Evolutionary conservation across 1,140 invertebrate species (phyloP).

Genomic region (Halictus rubicundus): DNA sequence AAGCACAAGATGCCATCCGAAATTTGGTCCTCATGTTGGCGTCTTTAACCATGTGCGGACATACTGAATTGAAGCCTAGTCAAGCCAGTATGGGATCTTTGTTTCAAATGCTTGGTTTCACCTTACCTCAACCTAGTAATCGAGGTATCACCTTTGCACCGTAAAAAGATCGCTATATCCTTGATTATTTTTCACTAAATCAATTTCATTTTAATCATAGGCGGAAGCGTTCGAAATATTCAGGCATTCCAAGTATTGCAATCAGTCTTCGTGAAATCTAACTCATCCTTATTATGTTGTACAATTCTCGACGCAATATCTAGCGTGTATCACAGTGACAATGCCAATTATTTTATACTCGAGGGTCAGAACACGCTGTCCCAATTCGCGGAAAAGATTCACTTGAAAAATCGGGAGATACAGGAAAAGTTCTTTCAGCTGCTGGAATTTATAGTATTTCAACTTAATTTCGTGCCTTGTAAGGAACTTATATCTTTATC

Average conservation of each 20-base stretch:
- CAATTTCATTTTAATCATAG: constrained; percentile 67
- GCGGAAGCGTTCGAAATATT: constrained; percentile 92
- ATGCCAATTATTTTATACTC: constrained; percentile 99
- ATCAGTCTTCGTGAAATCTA: constrained; percentile 95
- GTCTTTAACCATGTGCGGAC: constrained; percentile 96
- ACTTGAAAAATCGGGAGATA: constrained; percentile 93
- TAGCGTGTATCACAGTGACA: constrained; percentile 98
- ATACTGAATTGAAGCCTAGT: constrained; percentile 91
- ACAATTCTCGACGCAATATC: constrained; percentile 97
- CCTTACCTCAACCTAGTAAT: constrained; percentile 93
- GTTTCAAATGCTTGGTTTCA: constrained; percentile 96
- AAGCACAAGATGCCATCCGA: constrained; percentile 93
- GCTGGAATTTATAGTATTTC: constrained; percentile 97
- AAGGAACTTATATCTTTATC: constrained; percentile 99
- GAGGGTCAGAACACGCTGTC: constrained; percentile 97
- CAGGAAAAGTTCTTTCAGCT: constrained; percentile 98
- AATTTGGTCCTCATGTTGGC: constrained; percentile 96
- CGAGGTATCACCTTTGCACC: constrained; percentile 83
- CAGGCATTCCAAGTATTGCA: constrained; percentile 98
- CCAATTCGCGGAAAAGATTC: constrained; percentile 97
- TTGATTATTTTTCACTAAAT: constrained; percentile 8
- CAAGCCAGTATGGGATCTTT: constrained; percentile 92
- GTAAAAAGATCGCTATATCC: not conserved
- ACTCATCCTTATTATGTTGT: constrained; percentile 90
- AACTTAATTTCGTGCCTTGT: constrained; percentile 98